Conservation (phyloP, 2,113 vertebrate species). For the Myotis yumanensis region DNA sequence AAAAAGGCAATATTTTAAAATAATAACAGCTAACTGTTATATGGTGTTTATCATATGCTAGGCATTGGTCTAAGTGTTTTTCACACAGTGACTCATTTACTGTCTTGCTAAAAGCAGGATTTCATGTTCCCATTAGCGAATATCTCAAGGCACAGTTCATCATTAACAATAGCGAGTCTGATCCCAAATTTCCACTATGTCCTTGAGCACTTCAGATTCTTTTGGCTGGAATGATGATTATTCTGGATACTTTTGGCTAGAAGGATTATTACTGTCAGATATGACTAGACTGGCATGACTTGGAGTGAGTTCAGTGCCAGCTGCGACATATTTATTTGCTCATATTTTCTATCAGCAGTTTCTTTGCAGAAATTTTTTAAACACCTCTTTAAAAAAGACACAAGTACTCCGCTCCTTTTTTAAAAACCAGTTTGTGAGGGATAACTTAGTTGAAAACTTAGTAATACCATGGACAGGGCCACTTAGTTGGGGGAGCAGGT, state of each 20-base stretch:
- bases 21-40: not conserved
- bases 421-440: not conserved
- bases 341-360: not conserved
- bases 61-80: not conserved
- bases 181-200: not conserved
- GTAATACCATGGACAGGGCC: not conserved
- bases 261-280: not conserved
- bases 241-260: not conserved
- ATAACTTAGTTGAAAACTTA: not conserved
- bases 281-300: not conserved
- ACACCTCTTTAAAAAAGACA: not conserved
- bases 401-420: too few relatives aligned
- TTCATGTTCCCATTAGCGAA: not conserved
- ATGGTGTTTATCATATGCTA: not conserved
- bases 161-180: not conserved
- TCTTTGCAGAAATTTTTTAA: not conserved
- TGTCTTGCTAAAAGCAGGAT: not conserved
- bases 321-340: not conserved
- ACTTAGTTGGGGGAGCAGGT: not conserved
- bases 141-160: not conserved
- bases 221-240: not conserved
- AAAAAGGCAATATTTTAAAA: not conserved
- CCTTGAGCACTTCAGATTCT: not conserved
- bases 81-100: not conserved
- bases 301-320: not conserved